Evolutionary conservation across 2,888 invertebrate genomes (phyloP).

Genomic region (Azorinus chamasolen): DNA sequence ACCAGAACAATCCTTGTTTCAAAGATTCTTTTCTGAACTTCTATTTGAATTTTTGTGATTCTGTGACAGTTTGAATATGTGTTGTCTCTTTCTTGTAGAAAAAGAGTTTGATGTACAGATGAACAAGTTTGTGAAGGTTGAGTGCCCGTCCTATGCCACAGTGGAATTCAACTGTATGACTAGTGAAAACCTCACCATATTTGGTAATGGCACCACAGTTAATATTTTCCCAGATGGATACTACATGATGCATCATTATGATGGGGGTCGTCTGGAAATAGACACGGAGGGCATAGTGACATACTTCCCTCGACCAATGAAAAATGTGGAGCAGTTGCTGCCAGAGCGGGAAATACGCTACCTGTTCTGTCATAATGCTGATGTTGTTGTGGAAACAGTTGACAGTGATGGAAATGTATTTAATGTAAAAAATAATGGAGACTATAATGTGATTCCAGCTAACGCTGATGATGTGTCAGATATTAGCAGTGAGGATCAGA

Average conservation of each 20-base stretch:
- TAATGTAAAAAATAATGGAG: conserved; percentile 83
- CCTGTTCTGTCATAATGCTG: conserved; percentile 82
- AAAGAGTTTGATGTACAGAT: conserved; percentile 65
- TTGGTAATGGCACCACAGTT: conserved; percentile 83
- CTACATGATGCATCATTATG: conserved; percentile 82
- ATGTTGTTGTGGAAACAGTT: conserved; percentile 81
- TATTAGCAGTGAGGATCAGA: conserved; percentile 68
- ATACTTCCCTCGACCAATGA: conserved; percentile 79
- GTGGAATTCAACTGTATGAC: conserved; percentile 84
- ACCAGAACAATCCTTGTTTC: no score
- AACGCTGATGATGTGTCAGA: conserved; percentile 73
- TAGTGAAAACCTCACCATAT: conserved; percentile 83
- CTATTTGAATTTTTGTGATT: no score
- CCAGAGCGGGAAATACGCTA: conserved; percentile 79
- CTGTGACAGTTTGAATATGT: no score
- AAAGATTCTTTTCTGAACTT: no score
- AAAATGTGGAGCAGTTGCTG: conserved; percentile 74
- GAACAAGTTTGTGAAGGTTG: conserved; percentile 84
- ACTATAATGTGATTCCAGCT: conserved; percentile 74
- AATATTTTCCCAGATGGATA: conserved; percentile 83
- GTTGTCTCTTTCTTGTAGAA: conserved; percentile 16
- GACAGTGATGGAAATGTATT: conserved; percentile 84
- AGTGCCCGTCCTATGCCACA: conserved; percentile 86
- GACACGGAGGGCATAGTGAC: conserved; percentile 77
- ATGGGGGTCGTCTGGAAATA: conserved; percentile 82